phyloP scores from a whole-genome alignment of 2,888 invertebrate genomes.

The Rhodophaea formosa region DNA sequence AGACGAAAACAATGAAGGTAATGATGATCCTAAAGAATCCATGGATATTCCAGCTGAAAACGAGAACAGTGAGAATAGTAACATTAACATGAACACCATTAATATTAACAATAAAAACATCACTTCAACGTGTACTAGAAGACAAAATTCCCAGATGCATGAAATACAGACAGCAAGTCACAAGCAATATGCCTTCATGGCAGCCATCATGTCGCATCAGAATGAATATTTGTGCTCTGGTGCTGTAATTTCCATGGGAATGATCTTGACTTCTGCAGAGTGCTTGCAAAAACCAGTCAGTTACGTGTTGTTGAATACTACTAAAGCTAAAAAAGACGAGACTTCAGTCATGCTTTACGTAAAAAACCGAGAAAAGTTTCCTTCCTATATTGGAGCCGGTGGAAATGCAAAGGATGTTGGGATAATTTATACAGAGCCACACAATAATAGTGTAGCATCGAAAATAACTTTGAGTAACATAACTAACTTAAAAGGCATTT shows the following conservation, averaged over 20 bases:
- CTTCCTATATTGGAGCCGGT: slow-evolving; percentile 46
- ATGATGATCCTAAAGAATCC: slow-evolving; percentile 59
- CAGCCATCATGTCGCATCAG: slow-evolving; percentile 62
- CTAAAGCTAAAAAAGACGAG: slow-evolving; percentile 53
- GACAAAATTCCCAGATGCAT: slow-evolving; percentile 59
- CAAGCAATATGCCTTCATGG: slow-evolving; percentile 67
- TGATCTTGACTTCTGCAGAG: slow-evolving; percentile 61
- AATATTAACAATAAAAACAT: slow-evolving; percentile 21
- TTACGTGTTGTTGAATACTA: slow-evolving; percentile 60
- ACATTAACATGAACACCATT: not conserved
- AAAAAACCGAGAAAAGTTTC: slow-evolving; percentile 61
- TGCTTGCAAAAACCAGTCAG: slow-evolving; percentile 52
- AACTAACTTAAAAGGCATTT: slow-evolving; percentile 53
- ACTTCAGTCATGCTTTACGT: slow-evolving; percentile 48
- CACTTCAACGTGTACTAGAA: slow-evolving; percentile 55
- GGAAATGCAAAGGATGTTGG: slow-evolving; percentile 56
- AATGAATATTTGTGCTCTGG: slow-evolving; percentile 68
- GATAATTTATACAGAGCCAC: slow-evolving; percentile 61
- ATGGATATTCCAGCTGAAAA: slow-evolving; percentile 55
- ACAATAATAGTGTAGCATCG: slow-evolving; percentile 53
- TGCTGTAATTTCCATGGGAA: slow-evolving; percentile 57
- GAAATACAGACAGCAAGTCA: slow-evolving; percentile 52
- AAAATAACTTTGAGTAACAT: slow-evolving; percentile 59
- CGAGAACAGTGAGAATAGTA: slow-evolving; percentile 29
- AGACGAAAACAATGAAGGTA: slow-evolving; percentile 56